Conservation (phyloP, 2,888 invertebrate genomes). For the Sarcophaga carnaria region DNA sequence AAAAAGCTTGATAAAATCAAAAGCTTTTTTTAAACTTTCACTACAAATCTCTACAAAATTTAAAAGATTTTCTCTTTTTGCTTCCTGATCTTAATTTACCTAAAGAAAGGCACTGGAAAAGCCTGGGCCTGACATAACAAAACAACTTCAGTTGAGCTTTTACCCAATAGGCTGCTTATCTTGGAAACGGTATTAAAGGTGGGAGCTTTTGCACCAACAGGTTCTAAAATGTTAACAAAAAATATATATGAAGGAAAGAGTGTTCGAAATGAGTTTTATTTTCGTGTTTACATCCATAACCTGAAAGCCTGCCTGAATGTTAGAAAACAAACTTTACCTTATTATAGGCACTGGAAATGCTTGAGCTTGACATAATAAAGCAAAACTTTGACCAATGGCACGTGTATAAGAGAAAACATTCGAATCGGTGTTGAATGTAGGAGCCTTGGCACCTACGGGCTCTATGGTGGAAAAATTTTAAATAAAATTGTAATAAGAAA, state of each 20-base stretch:
- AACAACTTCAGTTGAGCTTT: slow-evolving; percentile 81
- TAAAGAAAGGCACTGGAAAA: slow-evolving; percentile 87
- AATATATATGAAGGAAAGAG: neutral
- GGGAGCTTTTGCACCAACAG: slow-evolving; percentile 84
- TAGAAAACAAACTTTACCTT: slow-evolving; percentile 83
- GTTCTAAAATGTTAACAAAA: slow-evolving; percentile 80
- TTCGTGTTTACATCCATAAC: no score
- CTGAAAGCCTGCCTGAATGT: slow-evolving; percentile 35
- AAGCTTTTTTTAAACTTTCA: no score
- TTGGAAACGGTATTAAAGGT: slow-evolving; percentile 85
- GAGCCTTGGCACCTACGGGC: slow-evolving; percentile 84
- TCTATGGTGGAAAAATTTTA: slow-evolving; percentile 78
- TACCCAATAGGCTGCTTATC: slow-evolving; percentile 81
- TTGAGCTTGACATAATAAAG: slow-evolving; percentile 86
- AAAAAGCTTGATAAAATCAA: no score
- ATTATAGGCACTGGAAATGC: slow-evolving; percentile 87
- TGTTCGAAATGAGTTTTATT: no score
- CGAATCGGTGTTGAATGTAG: slow-evolving; percentile 85
- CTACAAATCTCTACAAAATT: no score
- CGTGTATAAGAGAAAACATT: slow-evolving; percentile 84
- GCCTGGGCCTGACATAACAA: slow-evolving; percentile 87
- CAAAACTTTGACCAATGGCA: slow-evolving; percentile 82
- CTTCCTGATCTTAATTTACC: slow-evolving; percentile 81
- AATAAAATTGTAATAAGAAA: neutral
- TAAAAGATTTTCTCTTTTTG: no score